Evolutionary conservation across 2,888 invertebrate genomes (phyloP).

Genomic region (Dione juno): DNA sequence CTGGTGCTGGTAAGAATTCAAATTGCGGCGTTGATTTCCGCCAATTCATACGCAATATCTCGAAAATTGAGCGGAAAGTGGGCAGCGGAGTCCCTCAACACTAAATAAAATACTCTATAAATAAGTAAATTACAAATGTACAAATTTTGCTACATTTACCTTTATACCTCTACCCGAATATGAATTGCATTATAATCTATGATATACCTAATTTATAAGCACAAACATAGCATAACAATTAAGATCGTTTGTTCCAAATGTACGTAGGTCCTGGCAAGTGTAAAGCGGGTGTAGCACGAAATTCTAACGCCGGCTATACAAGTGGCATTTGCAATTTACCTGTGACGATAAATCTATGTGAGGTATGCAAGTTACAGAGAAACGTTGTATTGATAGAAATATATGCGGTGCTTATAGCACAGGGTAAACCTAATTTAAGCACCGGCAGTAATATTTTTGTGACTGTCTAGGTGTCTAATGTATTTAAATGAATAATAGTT

Average conservation of each 20-base stretch:
- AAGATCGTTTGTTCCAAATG: constrained; percentile 33
- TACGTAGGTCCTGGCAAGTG: not conserved
- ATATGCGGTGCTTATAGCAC: no score
- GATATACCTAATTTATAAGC: not conserved
- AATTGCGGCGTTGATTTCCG: no score
- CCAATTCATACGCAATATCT: no score
- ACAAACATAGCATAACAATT: constrained; percentile 33
- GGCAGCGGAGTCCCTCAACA: no score
- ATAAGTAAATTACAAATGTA: not conserved
- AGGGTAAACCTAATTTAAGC: no score
- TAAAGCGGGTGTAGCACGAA: constrained; percentile 24
- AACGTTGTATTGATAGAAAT: constrained; percentile 12
- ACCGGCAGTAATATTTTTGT: no score
- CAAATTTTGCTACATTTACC: not conserved
- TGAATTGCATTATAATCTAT: not conserved
- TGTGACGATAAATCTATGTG: constrained; percentile 51
- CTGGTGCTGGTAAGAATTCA: no score
- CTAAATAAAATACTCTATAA: no score
- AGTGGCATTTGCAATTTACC: constrained; percentile 61
- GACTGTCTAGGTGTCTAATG: no score
- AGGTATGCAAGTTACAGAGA: constrained; percentile 65
- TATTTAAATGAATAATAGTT: no score
- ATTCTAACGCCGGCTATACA: constrained; percentile 40
- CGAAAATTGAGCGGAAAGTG: no score
- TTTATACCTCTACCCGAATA: not conserved